phyloP scores from a whole-genome alignment of 2,113 vertebrate species.

The Nothocercus nigrocapillus region DNA sequence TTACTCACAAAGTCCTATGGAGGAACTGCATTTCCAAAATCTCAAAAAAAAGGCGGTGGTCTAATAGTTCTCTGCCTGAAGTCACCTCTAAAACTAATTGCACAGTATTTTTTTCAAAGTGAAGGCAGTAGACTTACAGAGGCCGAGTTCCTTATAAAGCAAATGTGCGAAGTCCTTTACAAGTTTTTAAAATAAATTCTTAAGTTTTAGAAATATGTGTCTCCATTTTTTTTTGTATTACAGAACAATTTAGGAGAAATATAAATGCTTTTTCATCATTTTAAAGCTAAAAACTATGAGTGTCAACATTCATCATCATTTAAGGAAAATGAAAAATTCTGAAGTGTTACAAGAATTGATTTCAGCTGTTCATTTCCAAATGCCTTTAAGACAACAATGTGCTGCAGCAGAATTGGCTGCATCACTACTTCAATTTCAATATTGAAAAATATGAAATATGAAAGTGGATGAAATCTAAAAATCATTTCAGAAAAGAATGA shows the following conservation, averaged over 20 bases:
- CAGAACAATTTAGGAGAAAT: background rate
- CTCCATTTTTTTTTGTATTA: background rate
- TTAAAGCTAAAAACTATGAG: background rate
- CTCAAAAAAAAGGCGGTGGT: background rate
- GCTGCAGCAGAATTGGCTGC: background rate
- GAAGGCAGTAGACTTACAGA: background rate
- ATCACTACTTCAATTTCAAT: constrained; percentile 10
- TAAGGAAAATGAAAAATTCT: background rate
- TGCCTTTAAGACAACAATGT: constrained; percentile 11
- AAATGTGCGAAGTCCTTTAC: background rate
- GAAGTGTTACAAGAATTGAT: background rate
- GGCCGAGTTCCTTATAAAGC: background rate
- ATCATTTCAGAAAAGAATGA: background rate
- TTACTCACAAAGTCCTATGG: background rate
- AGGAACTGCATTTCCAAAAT: background rate
- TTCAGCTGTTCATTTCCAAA: constrained; percentile 38
- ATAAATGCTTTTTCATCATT: background rate
- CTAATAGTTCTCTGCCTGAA: background rate
- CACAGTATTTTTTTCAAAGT: background rate
- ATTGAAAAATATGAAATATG: too few relatives aligned
- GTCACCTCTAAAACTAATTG: background rate
- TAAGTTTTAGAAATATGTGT: background rate
- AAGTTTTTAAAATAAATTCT: constrained; percentile 24
- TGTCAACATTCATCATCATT: background rate
- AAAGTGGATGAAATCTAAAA: constrained; percentile 3